phyloP scores from a whole-genome alignment of 2,797 vertebrate species.

The Ispidina picta region DNA sequence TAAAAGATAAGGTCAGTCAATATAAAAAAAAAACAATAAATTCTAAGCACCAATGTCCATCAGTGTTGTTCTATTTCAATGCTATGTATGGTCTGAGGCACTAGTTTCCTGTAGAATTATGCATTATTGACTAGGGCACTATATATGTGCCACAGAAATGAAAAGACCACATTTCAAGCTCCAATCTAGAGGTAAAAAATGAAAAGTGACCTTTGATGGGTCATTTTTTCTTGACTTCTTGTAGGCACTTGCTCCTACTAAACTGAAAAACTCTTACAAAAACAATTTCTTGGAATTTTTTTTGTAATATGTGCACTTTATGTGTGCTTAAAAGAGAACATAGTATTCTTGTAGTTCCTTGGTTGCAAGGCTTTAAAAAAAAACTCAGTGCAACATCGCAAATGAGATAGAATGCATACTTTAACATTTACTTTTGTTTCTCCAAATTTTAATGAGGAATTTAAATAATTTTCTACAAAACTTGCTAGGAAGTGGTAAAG shows the following conservation, averaged over 20 bases:
- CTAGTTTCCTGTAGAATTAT: neutral
- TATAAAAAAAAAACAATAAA: neutral
- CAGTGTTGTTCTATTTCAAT: neutral
- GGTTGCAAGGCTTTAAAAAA: slow-evolving; percentile 56
- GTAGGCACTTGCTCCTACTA: neutral
- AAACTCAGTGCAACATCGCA: slow-evolving; percentile 35
- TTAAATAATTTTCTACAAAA: slow-evolving; percentile 24
- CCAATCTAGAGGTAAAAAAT: neutral
- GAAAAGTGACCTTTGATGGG: neutral
- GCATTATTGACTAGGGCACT: neutral
- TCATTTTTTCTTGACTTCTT: neutral
- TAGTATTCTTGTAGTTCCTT: slow-evolving; percentile 52
- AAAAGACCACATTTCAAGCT: neutral
- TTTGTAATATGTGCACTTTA: slow-evolving; percentile 27
- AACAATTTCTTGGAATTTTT: neutral
- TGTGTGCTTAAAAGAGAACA: neutral
- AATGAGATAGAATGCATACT: slow-evolving; percentile 29
- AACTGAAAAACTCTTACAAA: neutral
- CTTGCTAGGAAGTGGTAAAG: neutral
- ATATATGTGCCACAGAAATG: neutral
- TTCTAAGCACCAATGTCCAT: neutral
- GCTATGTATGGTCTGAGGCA: neutral
- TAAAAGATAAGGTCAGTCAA: neutral
- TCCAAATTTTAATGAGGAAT: slow-evolving; percentile 53
- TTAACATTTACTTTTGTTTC: slow-evolving; percentile 53